Conservation (phyloP, 2,888 invertebrate genomes). For the Tenthredo amoena region DNA sequence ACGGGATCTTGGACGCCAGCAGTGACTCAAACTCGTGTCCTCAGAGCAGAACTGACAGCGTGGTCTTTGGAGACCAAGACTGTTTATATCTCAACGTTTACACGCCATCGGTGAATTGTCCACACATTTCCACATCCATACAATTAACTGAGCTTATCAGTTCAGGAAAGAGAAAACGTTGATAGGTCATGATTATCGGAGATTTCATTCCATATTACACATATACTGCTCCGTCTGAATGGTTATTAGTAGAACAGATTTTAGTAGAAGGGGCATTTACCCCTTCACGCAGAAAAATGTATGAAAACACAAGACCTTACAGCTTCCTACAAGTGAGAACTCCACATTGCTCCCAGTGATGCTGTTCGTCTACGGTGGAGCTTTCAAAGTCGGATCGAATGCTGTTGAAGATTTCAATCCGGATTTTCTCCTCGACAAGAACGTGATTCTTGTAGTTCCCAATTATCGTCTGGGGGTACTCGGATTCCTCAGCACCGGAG, state of each 20-base stretch:
- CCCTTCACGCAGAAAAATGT: neutral
- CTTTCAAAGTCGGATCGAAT: slow-evolving; percentile 62
- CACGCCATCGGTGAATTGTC: slow-evolving; percentile 68
- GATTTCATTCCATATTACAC: neutral
- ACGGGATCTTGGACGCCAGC: slow-evolving; percentile 21
- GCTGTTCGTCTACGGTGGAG: slow-evolving; percentile 29
- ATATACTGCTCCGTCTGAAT: neutral
- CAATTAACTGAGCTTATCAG: too few species aligned
- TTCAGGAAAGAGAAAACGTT: neutral
- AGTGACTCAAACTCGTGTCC: neutral
- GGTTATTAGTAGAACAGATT: too few species aligned
- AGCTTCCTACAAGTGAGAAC: neutral
- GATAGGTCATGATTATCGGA: neutral
- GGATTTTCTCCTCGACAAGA: slow-evolving; percentile 69
- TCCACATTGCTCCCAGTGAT: neutral
- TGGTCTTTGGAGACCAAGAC: slow-evolving; percentile 66
- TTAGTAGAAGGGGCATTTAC: neutral
- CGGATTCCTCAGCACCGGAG: slow-evolving; percentile 59
- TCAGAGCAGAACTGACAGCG: neutral
- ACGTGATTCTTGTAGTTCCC: slow-evolving; percentile 69
- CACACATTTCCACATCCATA: neutral
- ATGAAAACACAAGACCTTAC: neutral
- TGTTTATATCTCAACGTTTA: slow-evolving; percentile 73
- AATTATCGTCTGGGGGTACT: slow-evolving; percentile 72
- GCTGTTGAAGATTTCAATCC: slow-evolving; percentile 64